Evolutionary conservation across 2,797 vertebrate species (phyloP).

Genomic region (Mus caroli): DNA sequence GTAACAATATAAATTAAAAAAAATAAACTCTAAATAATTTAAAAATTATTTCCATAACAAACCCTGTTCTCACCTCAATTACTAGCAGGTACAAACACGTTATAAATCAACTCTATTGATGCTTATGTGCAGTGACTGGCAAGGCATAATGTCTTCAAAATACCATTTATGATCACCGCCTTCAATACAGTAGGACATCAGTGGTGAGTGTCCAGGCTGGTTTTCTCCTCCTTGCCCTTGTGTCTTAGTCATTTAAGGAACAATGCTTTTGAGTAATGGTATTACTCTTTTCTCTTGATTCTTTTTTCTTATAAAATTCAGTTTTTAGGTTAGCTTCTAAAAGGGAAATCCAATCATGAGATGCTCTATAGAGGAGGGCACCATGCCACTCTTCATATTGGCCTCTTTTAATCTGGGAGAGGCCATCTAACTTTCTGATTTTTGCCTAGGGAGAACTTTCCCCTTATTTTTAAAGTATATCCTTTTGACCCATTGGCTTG

Average conservation of each 20-base stretch:
- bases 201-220: slow-evolving; percentile 2
- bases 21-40: not conserved
- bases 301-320: slow-evolving; percentile 44
- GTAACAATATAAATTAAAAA: not conserved
- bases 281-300: slow-evolving; percentile 52
- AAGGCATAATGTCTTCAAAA: slow-evolving; percentile 63
- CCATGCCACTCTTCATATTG: slow-evolving; percentile 84
- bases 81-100: not conserved
- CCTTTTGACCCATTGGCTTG: slow-evolving; percentile 86
- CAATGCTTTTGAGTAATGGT: slow-evolving; percentile 72
- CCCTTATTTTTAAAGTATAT: slow-evolving; percentile 85
- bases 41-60: slow-evolving; percentile 26
- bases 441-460: slow-evolving; percentile 87
- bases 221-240: slow-evolving; percentile 45
- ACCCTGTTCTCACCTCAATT: slow-evolving; percentile 11
- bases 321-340: slow-evolving; percentile 74
- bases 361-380: not conserved
- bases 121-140: slow-evolving; percentile 4
- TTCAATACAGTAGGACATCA: not conserved
- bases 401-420: slow-evolving; percentile 79
- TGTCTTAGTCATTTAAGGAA: slow-evolving; percentile 71
- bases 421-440: slow-evolving; percentile 83
- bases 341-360: slow-evolving; percentile 71
- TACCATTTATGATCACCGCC: slow-evolving; percentile 48
- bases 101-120: slow-evolving; percentile 64